A percentile compares a stretch with the other conserved stretches of the same genome.
phyloP scores from a whole-genome alignment of 2,797 vertebrate genomes.

The Chromis chromis region DNA sequence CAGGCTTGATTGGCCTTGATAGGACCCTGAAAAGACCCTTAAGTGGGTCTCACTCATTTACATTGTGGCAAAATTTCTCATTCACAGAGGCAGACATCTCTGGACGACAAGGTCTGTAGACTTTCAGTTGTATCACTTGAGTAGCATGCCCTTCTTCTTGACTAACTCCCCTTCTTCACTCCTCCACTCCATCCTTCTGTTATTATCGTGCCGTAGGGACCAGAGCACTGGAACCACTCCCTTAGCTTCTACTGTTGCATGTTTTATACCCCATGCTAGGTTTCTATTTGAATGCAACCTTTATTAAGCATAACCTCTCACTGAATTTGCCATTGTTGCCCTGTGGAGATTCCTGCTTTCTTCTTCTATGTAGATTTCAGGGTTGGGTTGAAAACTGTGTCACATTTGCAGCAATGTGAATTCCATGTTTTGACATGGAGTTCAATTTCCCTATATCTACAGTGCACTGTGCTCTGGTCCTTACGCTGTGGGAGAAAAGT shows the following conservation, averaged over 20 bases:
- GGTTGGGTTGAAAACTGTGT: constrained; percentile 11
- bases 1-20: constrained; percentile 40
- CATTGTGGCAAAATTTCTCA: constrained; percentile 87
- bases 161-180: constrained; percentile 76
- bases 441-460: not conserved
- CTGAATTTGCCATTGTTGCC: not conserved
- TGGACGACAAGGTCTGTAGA: constrained; percentile 89
- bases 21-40: constrained; percentile 56
- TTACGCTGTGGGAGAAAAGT: constrained; percentile 42
- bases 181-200: constrained; percentile 58
- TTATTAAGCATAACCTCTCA: constrained; percentile 20
- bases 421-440: constrained; percentile 13
- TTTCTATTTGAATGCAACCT: constrained; percentile 36
- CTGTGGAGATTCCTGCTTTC: constrained; percentile 15
- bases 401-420: not conserved
- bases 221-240: constrained; percentile 60
- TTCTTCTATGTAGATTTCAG: constrained; percentile 4
- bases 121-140: constrained; percentile 81
- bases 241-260: constrained; percentile 51
- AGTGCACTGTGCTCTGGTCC: constrained; percentile 68
- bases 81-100: constrained; percentile 87
- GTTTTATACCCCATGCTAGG: constrained; percentile 19
- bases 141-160: constrained; percentile 81
- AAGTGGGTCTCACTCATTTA: constrained; percentile 76
- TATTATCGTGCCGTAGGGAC: constrained; percentile 57